Evolutionary conservation across 2,797 vertebrate genomes (phyloP).

Genomic region (Erithacus rubecula): DNA sequence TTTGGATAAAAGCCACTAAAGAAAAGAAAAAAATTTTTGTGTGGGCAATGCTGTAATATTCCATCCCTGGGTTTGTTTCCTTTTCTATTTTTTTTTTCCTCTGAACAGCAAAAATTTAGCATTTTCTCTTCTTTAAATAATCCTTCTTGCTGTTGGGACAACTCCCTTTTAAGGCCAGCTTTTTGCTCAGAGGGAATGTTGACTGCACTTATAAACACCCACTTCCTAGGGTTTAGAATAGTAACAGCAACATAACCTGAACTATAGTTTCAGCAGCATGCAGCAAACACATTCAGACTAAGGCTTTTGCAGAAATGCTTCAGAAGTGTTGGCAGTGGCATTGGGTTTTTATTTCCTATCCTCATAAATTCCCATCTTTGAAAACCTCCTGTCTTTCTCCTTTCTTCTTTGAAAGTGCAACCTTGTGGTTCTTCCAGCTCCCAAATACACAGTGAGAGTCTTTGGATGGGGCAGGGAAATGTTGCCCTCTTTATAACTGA

Average conservation of each 20-base stretch:
- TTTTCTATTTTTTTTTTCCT: background rate
- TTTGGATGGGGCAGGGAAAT: background rate
- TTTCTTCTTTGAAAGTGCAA: background rate
- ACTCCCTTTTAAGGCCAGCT: slow-evolving; percentile 63
- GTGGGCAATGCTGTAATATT: background rate
- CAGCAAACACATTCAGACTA: background rate
- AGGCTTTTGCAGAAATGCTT: background rate
- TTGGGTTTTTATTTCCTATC: background rate
- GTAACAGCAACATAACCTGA: slow-evolving; percentile 59
- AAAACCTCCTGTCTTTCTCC: background rate
- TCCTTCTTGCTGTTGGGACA: slow-evolving; percentile 36
- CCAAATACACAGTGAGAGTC: background rate
- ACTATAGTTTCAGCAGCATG: slow-evolving; percentile 12
- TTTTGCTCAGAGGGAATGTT: slow-evolving; percentile 54
- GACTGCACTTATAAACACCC: slow-evolving; percentile 64
- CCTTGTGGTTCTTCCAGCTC: background rate
- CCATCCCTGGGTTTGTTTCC: background rate
- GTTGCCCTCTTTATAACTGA: background rate
- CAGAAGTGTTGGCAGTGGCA: background rate
- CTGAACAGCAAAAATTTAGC: slow-evolving; percentile 8
- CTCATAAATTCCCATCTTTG: background rate
- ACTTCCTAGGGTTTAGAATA: slow-evolving; percentile 64
- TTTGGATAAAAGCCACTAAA: background rate
- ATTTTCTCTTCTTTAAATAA: slow-evolving; percentile 64
- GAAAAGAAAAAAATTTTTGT: background rate